phyloP scores from a whole-genome alignment of 2,888 invertebrate genomes.

The Dryomyza anilis region DNA sequence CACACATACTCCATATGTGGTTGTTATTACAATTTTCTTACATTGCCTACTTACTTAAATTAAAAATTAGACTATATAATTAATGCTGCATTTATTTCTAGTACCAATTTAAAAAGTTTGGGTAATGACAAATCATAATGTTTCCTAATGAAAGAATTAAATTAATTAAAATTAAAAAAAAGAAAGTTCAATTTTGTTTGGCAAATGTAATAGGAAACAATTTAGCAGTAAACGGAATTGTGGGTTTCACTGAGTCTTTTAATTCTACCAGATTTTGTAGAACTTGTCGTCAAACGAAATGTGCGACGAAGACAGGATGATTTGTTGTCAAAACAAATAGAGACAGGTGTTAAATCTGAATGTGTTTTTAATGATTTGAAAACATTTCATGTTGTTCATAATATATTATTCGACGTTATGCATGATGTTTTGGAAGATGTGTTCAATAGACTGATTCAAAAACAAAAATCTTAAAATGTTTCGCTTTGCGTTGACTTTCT shows the following conservation, averaged over 20 bases:
- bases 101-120: constrained; percentile 32
- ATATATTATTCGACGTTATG: not conserved
- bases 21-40: constrained; percentile 21
- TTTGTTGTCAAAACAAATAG: not conserved
- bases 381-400: not conserved
- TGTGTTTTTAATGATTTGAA: not conserved
- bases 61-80: constrained; percentile 34
- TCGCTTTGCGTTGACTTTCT: too few relatives aligned
- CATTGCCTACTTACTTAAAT: constrained; percentile 33
- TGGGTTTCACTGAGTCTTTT: constrained; percentile 13
- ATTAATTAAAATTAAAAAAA: constrained; percentile 29
- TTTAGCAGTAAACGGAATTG: constrained; percentile 10
- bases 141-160: constrained; percentile 32
- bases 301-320: not conserved
- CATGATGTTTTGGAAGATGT: too few relatives aligned
- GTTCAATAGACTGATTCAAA: too few relatives aligned
- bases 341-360: not conserved
- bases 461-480: too few relatives aligned
- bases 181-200: too few relatives aligned
- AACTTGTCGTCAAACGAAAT: not conserved
- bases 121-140: constrained; percentile 31
- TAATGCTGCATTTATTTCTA: constrained; percentile 31
- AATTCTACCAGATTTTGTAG: constrained; percentile 10
- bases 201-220: too few relatives aligned
- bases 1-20: constrained; percentile 21